Base-by-base conservation (phyloP, 1,140 invertebrate species). In the Bombus affinis region DNA sequence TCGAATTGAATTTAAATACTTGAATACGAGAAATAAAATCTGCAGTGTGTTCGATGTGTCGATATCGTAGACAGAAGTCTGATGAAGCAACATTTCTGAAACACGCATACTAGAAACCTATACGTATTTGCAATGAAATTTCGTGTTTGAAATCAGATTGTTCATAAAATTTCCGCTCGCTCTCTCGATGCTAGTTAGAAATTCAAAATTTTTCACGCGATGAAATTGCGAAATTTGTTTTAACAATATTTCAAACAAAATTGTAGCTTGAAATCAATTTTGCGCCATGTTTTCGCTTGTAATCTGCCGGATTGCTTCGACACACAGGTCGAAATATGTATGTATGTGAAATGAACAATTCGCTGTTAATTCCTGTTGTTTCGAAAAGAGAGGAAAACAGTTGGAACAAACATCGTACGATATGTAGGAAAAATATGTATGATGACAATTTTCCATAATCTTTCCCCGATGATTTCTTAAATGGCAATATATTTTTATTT, bases 361-460 rank as follows among this genome's bases (percentile, higher is more conserved):
- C 12, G 12, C 76, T 44, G n/a, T 66, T 62, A 66, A 78, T 66
- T 42, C 76, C 53, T 37, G 22, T 75, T 47, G 32, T 53, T 75
- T 12, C 42, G 22, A 35, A 53, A 28, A 72, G 35, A 10, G 10
- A 70, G 35, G 3, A 25, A 68, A 70, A 25, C 35, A 39, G 9
- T 15, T n/a, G 37, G 4, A 15, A 42, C 28, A 18, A 42, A 42
- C 25, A 25, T 71, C 37, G 12, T 28, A 12, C 12, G 28, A 25
- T 25, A 70, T 4, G 8, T 15, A n/a, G 22, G 28, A n/a, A n/a
- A 42, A n/a, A 71, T 3, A 71, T 39, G 5, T 39, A 35, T 3
- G 25, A 28, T 1, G 3, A 71, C 25, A 18, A 71, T 71, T 39
- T 53, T 53, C 47, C 18, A 22, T 18, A 0, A 53, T 53, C 47